Base-by-base conservation (phyloP, 2,113 vertebrate species). In the Chinchilla lanigera region DNA sequence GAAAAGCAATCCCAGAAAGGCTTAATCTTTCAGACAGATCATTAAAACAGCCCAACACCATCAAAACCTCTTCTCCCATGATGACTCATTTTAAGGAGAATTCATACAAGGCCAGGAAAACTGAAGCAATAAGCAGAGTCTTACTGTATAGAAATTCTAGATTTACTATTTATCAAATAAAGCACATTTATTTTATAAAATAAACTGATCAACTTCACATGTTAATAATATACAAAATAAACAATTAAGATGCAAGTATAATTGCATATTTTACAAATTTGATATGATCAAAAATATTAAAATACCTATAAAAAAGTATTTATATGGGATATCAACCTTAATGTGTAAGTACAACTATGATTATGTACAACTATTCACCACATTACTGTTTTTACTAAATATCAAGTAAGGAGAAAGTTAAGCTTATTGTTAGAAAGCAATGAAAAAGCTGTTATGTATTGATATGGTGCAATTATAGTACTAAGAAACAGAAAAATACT, bases 141-240 rank as follows among this genome's bases (percentile, higher is more conserved):
- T n/a, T 75, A 60, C 75, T 12, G 33, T 81, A 56, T 5, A 85
- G 22, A 56, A 94, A 93, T 85, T 73, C 56, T 44, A 92, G n/a
- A 41, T 80, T 11, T 90, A 86, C 24, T 92, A 77, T 60, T 89
- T 60, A 95, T 2, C 77, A 60, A 85, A 80, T 75, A 82, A 81
- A 61, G 50, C 1, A 19, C 69, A 82, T 26, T 83, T 87, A 30
- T 85, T 78, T 92, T 69, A 94, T 19, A 91, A 90, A 94, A 91
- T 33, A 92, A 78, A 1, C 61, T 50, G 17, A 77, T 82, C 75
- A 92, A 56, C n/a, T 89, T 88, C 50, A 80, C 11, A 83, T 77
- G 85, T 93, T 81, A 94, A 93, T 81, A 77, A 92, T 61, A 95
- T 75, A 84, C 3, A 91, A 95, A 94, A 89, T 26, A 54, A 95